Percentiles rank a stretch among this genome's conserved stretches.
phyloP scores from a whole-genome alignment of 2,888 invertebrate genomes.

The Periphyllus acericola region DNA sequence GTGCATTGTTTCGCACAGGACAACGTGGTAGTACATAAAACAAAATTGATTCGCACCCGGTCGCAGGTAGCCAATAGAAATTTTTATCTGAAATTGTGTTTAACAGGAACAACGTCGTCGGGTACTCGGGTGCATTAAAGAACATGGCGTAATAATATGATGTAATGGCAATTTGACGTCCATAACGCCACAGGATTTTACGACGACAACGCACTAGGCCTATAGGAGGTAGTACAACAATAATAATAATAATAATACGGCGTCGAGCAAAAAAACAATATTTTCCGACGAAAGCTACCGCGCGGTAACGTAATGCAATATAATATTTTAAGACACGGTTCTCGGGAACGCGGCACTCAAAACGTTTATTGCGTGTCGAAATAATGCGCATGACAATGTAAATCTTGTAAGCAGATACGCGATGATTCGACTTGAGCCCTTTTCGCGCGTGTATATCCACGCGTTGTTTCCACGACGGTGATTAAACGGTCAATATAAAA shows the following conservation, averaged over 20 bases:
- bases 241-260: too few species aligned
- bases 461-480: too few species aligned
- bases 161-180: too few species aligned
- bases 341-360: neutral
- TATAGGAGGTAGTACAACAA: too few species aligned
- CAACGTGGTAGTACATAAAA: neutral
- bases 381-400: neutral
- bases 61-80: too few species aligned
- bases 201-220: neutral
- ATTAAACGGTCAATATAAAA: too few species aligned
- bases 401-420: neutral
- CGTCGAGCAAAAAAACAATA: neutral
- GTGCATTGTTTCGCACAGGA: neutral
- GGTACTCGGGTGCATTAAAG: too few species aligned
- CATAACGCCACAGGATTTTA: neutral
- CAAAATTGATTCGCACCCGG: neutral
- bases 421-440: too few species aligned
- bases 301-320: neutral
- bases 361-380: neutral
- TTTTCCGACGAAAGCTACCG: neutral
- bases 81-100: too few species aligned
- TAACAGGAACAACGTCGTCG: too few species aligned
- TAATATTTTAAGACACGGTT: neutral
- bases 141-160: too few species aligned
- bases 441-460: too few species aligned